Evolutionary conservation across 1,140 invertebrate species (phyloP).

Genomic region (Scaptomyza pallida): DNA sequence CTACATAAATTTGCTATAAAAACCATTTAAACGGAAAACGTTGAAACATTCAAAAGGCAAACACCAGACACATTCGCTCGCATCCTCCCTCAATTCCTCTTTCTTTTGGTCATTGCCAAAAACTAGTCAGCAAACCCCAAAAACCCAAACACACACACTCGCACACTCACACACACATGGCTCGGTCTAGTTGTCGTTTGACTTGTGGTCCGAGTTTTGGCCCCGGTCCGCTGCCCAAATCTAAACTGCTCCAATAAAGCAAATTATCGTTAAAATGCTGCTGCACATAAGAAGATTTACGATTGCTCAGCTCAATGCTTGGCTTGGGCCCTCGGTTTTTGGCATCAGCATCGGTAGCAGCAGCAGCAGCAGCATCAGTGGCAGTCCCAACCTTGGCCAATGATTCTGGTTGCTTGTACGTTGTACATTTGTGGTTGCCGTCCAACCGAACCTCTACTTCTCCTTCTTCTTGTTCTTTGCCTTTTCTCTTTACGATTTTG

Average conservation of each 20-base stretch:
- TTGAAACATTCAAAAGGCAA: constrained; percentile 74
- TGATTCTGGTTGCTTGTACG: constrained; percentile 47
- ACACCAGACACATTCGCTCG: background rate
- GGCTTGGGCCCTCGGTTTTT: constrained; percentile 47
- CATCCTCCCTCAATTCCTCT: too few species aligned
- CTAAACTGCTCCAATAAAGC: constrained; percentile 82
- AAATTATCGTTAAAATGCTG: constrained; percentile 83
- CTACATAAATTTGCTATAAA: constrained; percentile 82
- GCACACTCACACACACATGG: constrained; percentile 9
- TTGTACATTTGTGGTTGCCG: constrained; percentile 68
- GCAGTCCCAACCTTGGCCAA: constrained; percentile 42
- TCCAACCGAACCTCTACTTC: background rate
- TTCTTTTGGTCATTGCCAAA: constrained; percentile 44
- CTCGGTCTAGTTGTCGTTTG: constrained; percentile 70
- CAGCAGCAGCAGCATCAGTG: constrained; percentile 24
- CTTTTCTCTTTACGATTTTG: background rate
- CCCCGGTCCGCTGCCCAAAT: constrained; percentile 66
- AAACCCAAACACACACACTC: constrained; percentile 2
- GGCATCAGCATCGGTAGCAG: too few species aligned
- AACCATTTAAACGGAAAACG: constrained; percentile 81
- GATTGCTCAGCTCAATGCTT: constrained; percentile 75
- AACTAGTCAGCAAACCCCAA: constrained; percentile 31
- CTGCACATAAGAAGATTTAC: constrained; percentile 83
- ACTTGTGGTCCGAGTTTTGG: constrained; percentile 58
- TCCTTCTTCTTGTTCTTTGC: background rate